Percentiles rank a stretch among this genome's conserved stretches.
Evolutionary conservation across 2,797 vertebrate genomes (phyloP).

Genomic region (Hyperoplus lanceolatus): DNA sequence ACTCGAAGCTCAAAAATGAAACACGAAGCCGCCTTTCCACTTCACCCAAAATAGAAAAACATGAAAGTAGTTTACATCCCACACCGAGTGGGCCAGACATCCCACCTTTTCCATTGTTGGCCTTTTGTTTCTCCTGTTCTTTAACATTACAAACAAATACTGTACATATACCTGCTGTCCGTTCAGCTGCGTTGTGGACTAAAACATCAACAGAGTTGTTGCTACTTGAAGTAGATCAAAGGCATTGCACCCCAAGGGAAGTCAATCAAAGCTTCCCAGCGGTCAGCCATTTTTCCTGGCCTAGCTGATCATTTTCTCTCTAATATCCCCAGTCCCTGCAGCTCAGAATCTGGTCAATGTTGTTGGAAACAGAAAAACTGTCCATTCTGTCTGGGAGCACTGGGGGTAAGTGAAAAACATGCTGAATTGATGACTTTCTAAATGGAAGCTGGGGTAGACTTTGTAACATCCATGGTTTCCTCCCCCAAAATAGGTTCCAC

Average conservation of each 20-base stretch:
- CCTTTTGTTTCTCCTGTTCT: conserved; percentile 59
- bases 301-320: conserved; percentile 81
- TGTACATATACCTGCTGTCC: conserved; percentile 35
- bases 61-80: conserved; percentile 65
- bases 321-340: conserved; percentile 69
- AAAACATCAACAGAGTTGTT: conserved; percentile 54
- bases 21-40: conserved; percentile 42
- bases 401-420: conserved; percentile 68
- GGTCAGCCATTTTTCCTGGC: conserved; percentile 70
- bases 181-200: conserved; percentile 44
- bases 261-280: conserved; percentile 82
- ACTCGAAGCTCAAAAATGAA: conserved; percentile 37
- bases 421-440: conserved; percentile 79
- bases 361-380: conserved; percentile 78
- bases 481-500: conserved; percentile 52
- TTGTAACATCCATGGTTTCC: conserved; percentile 51
- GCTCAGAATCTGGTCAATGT: conserved; percentile 81
- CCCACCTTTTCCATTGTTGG: conserved; percentile 58
- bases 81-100: conserved; percentile 65
- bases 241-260: conserved; percentile 65
- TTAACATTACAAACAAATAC: conserved; percentile 28
- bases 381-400: conserved; percentile 60
- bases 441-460: conserved; percentile 62
- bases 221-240: conserved; percentile 54
- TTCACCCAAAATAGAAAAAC: conserved; percentile 67